phyloP scores from a whole-genome alignment of 2,888 invertebrate genomes.

The Tetragonisca angustula region DNA sequence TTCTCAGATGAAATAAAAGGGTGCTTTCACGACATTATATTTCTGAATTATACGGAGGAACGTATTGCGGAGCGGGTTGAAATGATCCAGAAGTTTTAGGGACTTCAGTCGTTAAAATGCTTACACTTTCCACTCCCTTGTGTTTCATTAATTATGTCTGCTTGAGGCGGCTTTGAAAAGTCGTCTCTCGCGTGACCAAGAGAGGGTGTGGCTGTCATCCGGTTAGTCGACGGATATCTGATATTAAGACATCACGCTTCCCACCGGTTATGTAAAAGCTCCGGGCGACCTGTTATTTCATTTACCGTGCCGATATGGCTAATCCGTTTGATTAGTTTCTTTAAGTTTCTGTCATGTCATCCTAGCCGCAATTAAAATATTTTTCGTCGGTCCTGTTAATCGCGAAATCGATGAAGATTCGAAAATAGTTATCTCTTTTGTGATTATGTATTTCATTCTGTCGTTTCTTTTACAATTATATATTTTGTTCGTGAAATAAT shows the following conservation, averaged over 20 bases:
- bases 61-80: slow-evolving; percentile 15
- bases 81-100: slow-evolving; percentile 46
- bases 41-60: slow-evolving; percentile 26
- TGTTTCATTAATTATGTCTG: slow-evolving; percentile 66
- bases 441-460: too few species aligned
- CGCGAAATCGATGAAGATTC: neutral
- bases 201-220: slow-evolving; percentile 75
- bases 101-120: slow-evolving; percentile 57
- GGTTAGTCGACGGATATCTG: slow-evolving; percentile 56
- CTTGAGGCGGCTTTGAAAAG: slow-evolving; percentile 63
- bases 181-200: slow-evolving; percentile 76
- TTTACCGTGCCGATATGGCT: slow-evolving; percentile 22
- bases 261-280: slow-evolving; percentile 44
- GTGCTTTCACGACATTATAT: slow-evolving; percentile 5
- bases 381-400: neutral
- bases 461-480: neutral
- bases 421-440: too few species aligned
- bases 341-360: slow-evolving; percentile 10
- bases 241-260: slow-evolving; percentile 73
- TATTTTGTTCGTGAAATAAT: neutral
- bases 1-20: neutral
- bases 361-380: slow-evolving; percentile 3
- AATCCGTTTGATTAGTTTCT: slow-evolving; percentile 57
- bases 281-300: slow-evolving; percentile 31
- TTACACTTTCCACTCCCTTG: slow-evolving; percentile 60